Conservation (phyloP, 2,888 invertebrate species). For the Petrolisthes manimaculis region DNA sequence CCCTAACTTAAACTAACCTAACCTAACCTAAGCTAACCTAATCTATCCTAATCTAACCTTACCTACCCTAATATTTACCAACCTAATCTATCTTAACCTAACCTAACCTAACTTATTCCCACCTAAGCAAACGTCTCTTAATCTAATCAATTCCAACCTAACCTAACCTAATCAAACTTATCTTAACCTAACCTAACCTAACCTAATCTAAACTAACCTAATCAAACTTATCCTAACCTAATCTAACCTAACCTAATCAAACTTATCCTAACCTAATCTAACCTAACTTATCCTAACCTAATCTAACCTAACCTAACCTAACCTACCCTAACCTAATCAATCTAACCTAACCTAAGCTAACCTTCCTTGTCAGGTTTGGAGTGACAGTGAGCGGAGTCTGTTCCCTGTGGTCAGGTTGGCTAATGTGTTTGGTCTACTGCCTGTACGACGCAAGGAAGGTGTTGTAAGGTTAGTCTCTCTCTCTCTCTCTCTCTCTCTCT, state of each 20-base stretch:
- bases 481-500: neutral
- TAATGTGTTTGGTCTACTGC: conserved; percentile 26
- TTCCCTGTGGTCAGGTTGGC: conserved; percentile 20
- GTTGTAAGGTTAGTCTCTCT: conserved; percentile 8
- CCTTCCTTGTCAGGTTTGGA: neutral
- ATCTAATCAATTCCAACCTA: too few relatives aligned
- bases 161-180: neutral
- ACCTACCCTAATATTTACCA: too few relatives aligned
- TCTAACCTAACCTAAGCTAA: too few relatives aligned
- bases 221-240: neutral
- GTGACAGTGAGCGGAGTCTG: conserved; percentile 8
- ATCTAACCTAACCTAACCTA: too few relatives aligned
- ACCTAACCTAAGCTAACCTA: too few relatives aligned
- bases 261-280: neutral
- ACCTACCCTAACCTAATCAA: too few relatives aligned
- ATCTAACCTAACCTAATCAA: conserved; percentile 3
- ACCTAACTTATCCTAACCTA: too few relatives aligned
- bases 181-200: neutral
- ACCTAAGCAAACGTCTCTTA: too few relatives aligned
- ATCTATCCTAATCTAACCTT: too few relatives aligned
- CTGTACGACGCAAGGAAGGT: neutral
- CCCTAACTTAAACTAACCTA: too few relatives aligned
- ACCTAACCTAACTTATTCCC: too few relatives aligned
- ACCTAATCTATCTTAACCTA: too few relatives aligned
- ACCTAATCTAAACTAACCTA: neutral